Conservation (phyloP, 2,113 vertebrate genomes). For the Clarias gariepinus region DNA sequence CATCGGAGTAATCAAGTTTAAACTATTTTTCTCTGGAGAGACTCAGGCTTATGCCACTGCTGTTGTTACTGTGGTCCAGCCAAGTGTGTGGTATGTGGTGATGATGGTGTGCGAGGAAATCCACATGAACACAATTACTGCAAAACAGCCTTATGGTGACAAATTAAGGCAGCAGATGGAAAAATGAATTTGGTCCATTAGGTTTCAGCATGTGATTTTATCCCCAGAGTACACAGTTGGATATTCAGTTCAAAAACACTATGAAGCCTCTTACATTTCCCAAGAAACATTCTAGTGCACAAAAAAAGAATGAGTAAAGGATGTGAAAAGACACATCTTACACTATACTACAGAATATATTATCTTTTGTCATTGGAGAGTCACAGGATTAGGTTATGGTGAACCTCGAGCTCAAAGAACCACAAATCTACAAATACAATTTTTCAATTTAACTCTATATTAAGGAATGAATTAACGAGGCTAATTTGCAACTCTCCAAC, state of each 20-base stretch:
- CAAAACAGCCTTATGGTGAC: conserved; percentile 37
- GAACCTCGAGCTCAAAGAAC: neutral
- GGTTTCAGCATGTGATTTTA: conserved; percentile 15
- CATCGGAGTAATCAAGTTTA: conserved; percentile 53
- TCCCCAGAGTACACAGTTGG: neutral
- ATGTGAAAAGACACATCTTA: neutral
- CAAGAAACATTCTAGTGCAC: neutral
- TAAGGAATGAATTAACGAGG: neutral
- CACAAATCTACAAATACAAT: neutral
- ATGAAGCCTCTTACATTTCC: neutral
- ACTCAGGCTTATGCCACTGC: conserved; percentile 13
- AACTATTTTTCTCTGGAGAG: conserved; percentile 42
- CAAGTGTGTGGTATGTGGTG: conserved; percentile 26
- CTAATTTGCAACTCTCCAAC: no score
- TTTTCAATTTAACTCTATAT: neutral
- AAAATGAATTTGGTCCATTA: conserved; percentile 19
- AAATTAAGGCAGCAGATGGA: conserved; percentile 40
- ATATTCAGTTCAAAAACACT: conserved; percentile 27
- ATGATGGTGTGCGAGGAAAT: conserved; percentile 26
- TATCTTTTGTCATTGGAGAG: neutral
- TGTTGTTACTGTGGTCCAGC: conserved; percentile 14
- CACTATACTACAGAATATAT: neutral
- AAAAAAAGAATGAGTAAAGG: neutral
- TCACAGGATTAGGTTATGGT: neutral
- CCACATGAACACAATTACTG: conserved; percentile 39